Conservation (phyloP, 1,140 invertebrate genomes). For the Drosophila auraria region DNA sequence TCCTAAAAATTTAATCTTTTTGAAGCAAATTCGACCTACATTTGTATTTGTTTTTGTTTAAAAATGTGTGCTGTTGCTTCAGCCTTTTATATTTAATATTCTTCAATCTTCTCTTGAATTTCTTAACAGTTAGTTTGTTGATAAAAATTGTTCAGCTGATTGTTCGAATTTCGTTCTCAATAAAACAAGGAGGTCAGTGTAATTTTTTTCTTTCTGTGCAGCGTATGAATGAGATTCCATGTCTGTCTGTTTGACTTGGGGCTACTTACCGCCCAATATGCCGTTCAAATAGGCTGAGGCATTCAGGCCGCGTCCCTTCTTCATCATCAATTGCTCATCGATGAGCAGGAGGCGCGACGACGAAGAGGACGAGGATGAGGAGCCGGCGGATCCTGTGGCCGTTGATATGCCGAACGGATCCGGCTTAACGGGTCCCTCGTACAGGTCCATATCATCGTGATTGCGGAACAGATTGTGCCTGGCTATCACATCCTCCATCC, state of each 20-base stretch:
- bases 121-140: too few relatives aligned
- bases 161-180: too few relatives aligned
- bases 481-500: constrained; percentile 94
- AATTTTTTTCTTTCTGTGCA: constrained; percentile 7
- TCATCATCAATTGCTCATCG: constrained; percentile 82
- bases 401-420: constrained; percentile 88
- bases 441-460: constrained; percentile 92
- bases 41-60: too few relatives aligned
- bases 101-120: too few relatives aligned
- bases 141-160: too few relatives aligned
- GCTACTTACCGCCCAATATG: constrained; percentile 82
- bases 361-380: constrained; percentile 55
- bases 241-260: constrained; percentile 27
- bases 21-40: too few relatives aligned
- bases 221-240: constrained; percentile 11
- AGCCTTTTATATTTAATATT: too few relatives aligned
- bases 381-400: constrained; percentile 24
- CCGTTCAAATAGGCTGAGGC: constrained; percentile 76
- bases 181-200: not conserved
- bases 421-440: constrained; percentile 92
- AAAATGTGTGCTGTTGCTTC: too few relatives aligned
- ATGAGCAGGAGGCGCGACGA: constrained; percentile 86
- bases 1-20: too few relatives aligned
- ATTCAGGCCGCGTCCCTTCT: constrained; percentile 72
- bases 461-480: constrained; percentile 93